Percentiles rank a stretch among this genome's conserved stretches.
phyloP scores from a whole-genome alignment of 2,797 vertebrate genomes.

The Poliocrania exsul region DNA sequence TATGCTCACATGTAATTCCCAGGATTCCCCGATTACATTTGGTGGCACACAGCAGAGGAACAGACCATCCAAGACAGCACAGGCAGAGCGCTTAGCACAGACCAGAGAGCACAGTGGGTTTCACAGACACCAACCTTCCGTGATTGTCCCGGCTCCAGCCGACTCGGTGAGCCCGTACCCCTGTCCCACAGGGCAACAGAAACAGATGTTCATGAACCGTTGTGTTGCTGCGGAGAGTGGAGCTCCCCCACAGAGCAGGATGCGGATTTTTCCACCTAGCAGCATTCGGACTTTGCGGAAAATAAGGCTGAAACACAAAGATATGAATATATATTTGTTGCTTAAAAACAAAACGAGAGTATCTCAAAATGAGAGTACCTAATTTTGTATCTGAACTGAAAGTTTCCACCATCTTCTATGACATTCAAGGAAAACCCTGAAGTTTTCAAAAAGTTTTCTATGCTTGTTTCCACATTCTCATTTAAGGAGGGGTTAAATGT shows the following conservation, averaged over 20 bases:
- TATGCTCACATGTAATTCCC: background rate
- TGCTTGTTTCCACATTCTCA: background rate
- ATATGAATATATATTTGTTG: background rate
- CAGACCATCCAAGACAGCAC: fast-evolving
- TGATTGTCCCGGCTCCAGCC: constrained; percentile 90
- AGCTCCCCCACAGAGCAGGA: constrained; percentile 92
- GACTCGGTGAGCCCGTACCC: constrained; percentile 96
- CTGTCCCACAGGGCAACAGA: constrained; percentile 95
- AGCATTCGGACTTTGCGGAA: constrained; percentile 90
- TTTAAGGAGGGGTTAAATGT: background rate
- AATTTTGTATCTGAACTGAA: background rate
- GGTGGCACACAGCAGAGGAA: background rate
- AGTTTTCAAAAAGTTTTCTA: background rate
- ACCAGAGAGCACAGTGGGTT: background rate
- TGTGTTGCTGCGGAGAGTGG: constrained; percentile 93
- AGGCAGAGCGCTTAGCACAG: fast-evolving
- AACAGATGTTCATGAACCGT: constrained; percentile 97
- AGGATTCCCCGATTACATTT: fast-evolving
- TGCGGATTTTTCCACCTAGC: constrained; percentile 87
- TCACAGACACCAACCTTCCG: constrained; percentile 79
- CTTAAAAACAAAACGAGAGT: background rate
- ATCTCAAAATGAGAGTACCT: background rate
- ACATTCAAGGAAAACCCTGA: background rate
- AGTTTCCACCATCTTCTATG: background rate
- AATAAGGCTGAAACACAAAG: constrained; percentile 80